Conservation (phyloP, 2,888 invertebrate genomes). For the Tetramorium bicarinatum region DNA sequence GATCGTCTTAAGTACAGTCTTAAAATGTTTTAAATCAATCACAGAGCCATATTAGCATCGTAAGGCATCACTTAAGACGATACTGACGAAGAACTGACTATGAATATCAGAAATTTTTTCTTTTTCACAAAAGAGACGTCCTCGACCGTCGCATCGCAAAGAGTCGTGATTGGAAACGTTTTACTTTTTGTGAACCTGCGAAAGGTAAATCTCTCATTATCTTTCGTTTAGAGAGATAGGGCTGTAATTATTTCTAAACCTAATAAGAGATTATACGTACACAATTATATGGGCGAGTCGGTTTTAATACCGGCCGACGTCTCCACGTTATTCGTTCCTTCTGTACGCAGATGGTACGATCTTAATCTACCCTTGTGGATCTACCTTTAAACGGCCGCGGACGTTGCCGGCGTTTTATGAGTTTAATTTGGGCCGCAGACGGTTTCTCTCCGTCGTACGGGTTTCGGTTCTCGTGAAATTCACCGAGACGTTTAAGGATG, state of each 20-base stretch:
- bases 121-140: not conserved
- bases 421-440: slow-evolving; percentile 82
- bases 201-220: slow-evolving; percentile 5
- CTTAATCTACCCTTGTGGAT: slow-evolving; percentile 49
- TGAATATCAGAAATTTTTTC: not conserved
- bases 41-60: too few relatives aligned
- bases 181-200: not conserved
- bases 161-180: not conserved
- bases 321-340: slow-evolving; percentile 3
- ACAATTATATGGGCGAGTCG: not conserved
- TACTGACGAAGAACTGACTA: too few relatives aligned
- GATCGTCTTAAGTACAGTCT: too few relatives aligned
- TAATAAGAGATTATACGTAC: slow-evolving; percentile 1
- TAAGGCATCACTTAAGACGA: too few relatives aligned
- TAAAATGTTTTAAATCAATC: too few relatives aligned
- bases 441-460: slow-evolving; percentile 55
- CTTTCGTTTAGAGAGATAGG: not conserved
- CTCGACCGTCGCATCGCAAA: not conserved
- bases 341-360: slow-evolving; percentile 10
- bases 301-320: slow-evolving; percentile 13
- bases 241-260: slow-evolving; percentile 32
- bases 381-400: slow-evolving; percentile 54
- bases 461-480: slow-evolving; percentile 79
- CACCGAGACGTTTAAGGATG: slow-evolving; percentile 69
- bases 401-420: slow-evolving; percentile 81